phyloP scores from a whole-genome alignment of 1,140 invertebrate species.

The Diploscapter pachys region DNA sequence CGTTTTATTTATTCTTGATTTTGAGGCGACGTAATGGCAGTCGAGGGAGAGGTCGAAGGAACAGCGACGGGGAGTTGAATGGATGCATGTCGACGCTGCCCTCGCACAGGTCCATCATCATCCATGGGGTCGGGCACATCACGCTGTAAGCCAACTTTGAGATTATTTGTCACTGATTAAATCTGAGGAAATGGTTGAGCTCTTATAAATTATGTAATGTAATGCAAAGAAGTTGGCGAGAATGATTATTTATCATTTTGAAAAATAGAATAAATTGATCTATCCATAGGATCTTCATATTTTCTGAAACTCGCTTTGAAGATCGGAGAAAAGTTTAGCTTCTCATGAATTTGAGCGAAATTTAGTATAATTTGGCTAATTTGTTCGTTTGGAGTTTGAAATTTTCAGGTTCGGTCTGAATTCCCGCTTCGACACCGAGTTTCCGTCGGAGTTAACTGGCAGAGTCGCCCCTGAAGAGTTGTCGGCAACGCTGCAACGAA shows the following conservation, averaged over 20 bases:
- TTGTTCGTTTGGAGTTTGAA: slow-evolving; percentile 11
- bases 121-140: slow-evolving; percentile 50
- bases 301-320: too few relatives aligned
- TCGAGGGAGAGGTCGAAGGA: too few relatives aligned
- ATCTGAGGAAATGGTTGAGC: background rate
- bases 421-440: slow-evolving; percentile 57
- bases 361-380: too few relatives aligned
- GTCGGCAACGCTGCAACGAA: slow-evolving; percentile 47
- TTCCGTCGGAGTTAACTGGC: slow-evolving; percentile 51
- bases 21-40: too few relatives aligned
- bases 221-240: too few relatives aligned
- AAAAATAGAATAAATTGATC: slow-evolving; percentile 1
- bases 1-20: too few relatives aligned
- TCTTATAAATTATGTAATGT: background rate
- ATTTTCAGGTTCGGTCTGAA: slow-evolving; percentile 54
- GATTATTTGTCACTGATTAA: background rate
- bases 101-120: slow-evolving; percentile 32
- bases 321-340: too few relatives aligned
- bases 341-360: too few relatives aligned
- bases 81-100: too few relatives aligned
- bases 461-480: slow-evolving; percentile 57
- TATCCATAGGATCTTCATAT: too few relatives aligned
- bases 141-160: slow-evolving; percentile 47
- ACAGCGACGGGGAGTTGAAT: too few relatives aligned
- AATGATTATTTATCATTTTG: slow-evolving; percentile 10